These are phyloP conservation scores for Papilio aristodemus DNA, from an alignment of 1,140 invertebrate genomes.

Conservation along the genomic window DNA sequence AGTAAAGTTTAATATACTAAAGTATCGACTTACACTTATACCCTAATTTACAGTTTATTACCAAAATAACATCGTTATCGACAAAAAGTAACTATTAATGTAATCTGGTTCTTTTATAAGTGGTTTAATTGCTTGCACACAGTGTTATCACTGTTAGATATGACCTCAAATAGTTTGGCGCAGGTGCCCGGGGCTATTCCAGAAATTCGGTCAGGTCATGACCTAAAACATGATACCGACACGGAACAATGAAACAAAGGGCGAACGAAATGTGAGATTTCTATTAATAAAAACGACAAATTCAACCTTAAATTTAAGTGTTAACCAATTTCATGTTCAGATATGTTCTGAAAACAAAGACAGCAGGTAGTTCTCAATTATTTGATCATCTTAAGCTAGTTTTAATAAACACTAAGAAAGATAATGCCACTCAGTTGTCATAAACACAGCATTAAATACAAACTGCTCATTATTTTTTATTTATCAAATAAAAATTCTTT, in stretches of 20 bases:
- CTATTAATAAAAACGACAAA: not conserved
- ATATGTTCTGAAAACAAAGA: not conserved
- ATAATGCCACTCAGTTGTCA: no score
- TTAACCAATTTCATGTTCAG: not conserved
- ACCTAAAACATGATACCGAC: slow-evolving; percentile 6
- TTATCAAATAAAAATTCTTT: not conserved
- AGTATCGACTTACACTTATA: no score
- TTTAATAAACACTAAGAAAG: not conserved
- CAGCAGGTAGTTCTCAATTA: not conserved
- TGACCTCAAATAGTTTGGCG: slow-evolving; percentile 10
- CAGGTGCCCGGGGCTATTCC: not conserved
- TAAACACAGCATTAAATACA: not conserved
- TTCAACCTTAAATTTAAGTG: not conserved
- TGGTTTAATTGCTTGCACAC: not conserved
- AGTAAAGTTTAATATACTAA: no score
- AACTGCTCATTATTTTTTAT: not conserved
- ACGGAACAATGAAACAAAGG: slow-evolving; percentile 15
- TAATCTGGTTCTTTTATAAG: not conserved
- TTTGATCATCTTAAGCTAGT: not conserved
- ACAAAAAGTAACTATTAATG: not conserved
- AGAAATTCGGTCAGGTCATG: slow-evolving; percentile 6
- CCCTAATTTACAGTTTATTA: no score
- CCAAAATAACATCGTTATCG: no score
- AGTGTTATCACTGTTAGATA: not conserved
- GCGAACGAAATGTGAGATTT: not conserved